phyloP scores from a whole-genome alignment of 2,888 invertebrate species.

The Tipula lateralis region DNA sequence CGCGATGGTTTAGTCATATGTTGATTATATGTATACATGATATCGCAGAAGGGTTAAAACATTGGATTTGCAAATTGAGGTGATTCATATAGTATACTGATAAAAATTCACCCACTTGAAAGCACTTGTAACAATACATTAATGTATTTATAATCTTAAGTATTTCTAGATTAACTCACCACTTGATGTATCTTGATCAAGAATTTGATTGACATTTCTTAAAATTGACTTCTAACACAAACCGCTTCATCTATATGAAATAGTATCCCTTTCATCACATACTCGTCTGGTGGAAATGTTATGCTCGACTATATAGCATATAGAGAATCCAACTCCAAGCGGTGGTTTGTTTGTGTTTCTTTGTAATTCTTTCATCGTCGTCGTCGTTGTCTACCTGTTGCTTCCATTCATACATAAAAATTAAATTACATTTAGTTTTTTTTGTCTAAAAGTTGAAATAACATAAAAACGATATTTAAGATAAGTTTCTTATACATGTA shows the following conservation, averaged over 20 bases:
- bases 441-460: background rate
- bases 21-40: background rate
- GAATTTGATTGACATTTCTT: background rate
- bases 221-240: background rate
- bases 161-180: too few relatives aligned
- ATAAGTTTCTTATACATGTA: background rate
- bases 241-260: background rate
- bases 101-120: background rate
- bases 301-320: background rate
- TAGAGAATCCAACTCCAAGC: background rate
- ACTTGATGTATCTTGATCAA: background rate
- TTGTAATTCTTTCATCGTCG: background rate
- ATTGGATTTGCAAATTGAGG: background rate
- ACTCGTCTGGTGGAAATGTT: background rate
- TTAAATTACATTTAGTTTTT: background rate
- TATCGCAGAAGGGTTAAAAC: background rate
- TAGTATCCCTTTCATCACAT: background rate
- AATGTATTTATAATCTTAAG: background rate
- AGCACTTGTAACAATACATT: background rate
- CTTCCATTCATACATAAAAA: slow-evolving; percentile 2
- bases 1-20: background rate
- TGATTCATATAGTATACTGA: background rate
- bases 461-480: background rate
- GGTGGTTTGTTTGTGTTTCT: background rate
- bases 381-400: slow-evolving; percentile 2